These are phyloP conservation scores for Hypothenemus hampei DNA, from an alignment of 1,140 invertebrate genomes.

Conservation along the genomic window DNA sequence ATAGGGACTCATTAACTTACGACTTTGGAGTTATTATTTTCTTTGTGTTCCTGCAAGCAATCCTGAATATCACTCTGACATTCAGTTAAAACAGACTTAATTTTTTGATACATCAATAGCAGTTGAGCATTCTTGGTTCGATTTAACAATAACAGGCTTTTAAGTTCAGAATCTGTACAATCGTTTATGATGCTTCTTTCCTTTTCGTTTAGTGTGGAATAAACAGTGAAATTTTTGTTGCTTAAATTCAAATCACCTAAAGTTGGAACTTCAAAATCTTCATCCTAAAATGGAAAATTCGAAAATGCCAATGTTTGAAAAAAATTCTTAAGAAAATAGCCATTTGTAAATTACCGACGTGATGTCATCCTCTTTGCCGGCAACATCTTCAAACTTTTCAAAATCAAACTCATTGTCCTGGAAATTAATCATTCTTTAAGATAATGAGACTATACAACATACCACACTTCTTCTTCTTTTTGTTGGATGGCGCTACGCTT, in stretches of 20 bases:
- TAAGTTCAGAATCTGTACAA: slow-evolving; percentile 29
- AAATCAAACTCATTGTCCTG: neutral
- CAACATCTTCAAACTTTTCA: neutral
- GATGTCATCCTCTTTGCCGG: neutral
- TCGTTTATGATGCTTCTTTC: slow-evolving; percentile 26
- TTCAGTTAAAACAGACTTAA: slow-evolving; percentile 29
- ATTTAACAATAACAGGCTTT: slow-evolving; percentile 30
- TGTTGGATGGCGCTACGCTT: too few relatives aligned
- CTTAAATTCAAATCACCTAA: slow-evolving; percentile 6
- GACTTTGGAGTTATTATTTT: slow-evolving; percentile 15
- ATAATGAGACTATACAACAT: too few relatives aligned
- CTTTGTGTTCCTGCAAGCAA: slow-evolving; percentile 19
- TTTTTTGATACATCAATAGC: slow-evolving; percentile 31
- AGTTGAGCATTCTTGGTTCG: slow-evolving; percentile 30
- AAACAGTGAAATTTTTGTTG: slow-evolving; percentile 5
- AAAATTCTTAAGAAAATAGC: neutral
- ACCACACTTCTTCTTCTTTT: too few relatives aligned
- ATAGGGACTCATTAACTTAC: neutral
- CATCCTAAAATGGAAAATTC: neutral
- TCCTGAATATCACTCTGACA: slow-evolving; percentile 24
- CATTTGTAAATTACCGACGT: neutral
- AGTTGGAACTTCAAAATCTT: slow-evolving; percentile 10
- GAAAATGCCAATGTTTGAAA: neutral
- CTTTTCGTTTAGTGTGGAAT: slow-evolving; percentile 28
- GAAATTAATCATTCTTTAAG: too few relatives aligned